These are phyloP conservation scores for Megastigmus dorsalis DNA, from an alignment of 2,888 invertebrate genomes.

Conservation along the genomic window DNA sequence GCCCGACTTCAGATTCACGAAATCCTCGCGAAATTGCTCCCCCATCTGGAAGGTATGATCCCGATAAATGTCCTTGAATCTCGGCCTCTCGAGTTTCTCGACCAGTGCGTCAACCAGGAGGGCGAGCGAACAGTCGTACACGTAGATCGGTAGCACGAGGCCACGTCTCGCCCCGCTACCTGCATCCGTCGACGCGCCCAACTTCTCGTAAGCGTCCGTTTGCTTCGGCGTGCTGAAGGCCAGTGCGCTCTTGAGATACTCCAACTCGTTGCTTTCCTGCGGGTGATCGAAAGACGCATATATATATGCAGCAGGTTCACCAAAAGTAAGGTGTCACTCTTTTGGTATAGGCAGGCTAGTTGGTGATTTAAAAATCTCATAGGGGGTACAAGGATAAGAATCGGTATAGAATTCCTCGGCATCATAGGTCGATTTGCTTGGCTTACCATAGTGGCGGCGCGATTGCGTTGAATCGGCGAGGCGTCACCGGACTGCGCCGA, in stretches of 20 bases:
- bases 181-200: slow-evolving; percentile 36
- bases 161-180: slow-evolving; percentile 52
- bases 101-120: slow-evolving; percentile 78
- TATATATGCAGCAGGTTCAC: no score
- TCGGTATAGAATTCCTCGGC: background rate
- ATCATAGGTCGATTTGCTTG: no score
- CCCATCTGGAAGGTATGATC: slow-evolving; percentile 76
- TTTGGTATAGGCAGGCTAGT: no score
- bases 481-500: slow-evolving; percentile 28
- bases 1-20: slow-evolving; percentile 72
- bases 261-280: slow-evolving; percentile 55
- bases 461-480: slow-evolving; percentile 36
- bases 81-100: slow-evolving; percentile 69
- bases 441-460: slow-evolving; percentile 21
- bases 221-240: slow-evolving; percentile 58
- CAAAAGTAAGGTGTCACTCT: no score
- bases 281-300: no score
- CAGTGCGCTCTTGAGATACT: slow-evolving; percentile 58
- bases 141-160: slow-evolving; percentile 78
- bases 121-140: slow-evolving; percentile 81
- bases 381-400: no score
- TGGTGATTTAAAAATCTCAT: no score
- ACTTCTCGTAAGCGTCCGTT: slow-evolving; percentile 7
- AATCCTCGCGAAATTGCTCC: slow-evolving; percentile 68
- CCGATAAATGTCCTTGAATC: slow-evolving; percentile 76